Evolutionary conservation across 1,140 invertebrate species (phyloP), one percentile per base, ranked within the genome.

Genomic region (Trachymyrmex septentrionalis): DNA sequence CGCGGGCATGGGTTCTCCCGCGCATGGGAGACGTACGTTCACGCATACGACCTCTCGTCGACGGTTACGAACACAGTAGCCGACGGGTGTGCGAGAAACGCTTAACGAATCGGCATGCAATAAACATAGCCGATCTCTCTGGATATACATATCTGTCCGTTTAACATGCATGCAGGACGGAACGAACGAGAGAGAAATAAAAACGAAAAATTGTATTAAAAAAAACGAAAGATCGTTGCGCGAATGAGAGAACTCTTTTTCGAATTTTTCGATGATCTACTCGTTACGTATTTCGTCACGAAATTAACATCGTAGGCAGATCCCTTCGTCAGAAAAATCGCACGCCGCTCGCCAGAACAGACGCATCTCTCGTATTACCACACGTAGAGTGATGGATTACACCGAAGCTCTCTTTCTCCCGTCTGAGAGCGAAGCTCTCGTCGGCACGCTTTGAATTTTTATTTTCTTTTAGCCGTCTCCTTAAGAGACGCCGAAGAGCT

Each of bases 401-500:
- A 75, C 78, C 24, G 63, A 84, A 87, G 85, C 85, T 82, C 85
- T 82, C 57, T 81, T 89, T 86, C 87, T 55, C 53, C 55, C 34
- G 78, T 84, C 84, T 81, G 77, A 77, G 86, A 77, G 85, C 72
- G 77, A 86, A 64, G 63, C 48, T 78, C 80, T 77, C 67, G 82
- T 64, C 89, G 89, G 86, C 76, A 53, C 81, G 71, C 88, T 90
- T 90, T 88, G 82, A 90, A 86, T 86, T 34, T 63, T 71, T 38
- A 38, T 61, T 21, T 59, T 86, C 61, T 34, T 10, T 34, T 66
- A 4, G 6, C 59, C 44, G 77, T 50, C 59, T 88, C 80, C 64
- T 85, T 90, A 78, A 90, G 75, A 81, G 72, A 89, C 77, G 77
- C 85, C 89, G 81, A 91, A 90, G 89, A 91, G 89, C 89, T 91